These are phyloP conservation scores for Xylota sylvarum DNA, from an alignment of 2,888 invertebrate species.

Conservation along the genomic window DNA sequence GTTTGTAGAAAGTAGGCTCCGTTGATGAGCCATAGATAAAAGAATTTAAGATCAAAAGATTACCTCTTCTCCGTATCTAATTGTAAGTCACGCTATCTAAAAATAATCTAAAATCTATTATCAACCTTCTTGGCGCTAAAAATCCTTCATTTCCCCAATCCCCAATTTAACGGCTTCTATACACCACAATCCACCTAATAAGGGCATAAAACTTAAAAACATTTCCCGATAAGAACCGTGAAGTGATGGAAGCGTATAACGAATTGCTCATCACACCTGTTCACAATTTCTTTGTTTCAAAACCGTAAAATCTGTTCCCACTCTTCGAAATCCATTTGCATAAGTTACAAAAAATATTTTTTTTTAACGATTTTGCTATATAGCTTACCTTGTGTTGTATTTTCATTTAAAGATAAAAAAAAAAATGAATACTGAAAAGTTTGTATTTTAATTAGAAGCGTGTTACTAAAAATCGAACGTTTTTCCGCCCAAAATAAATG, in stretches of 20 bases:
- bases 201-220: constrained; percentile 30
- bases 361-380: constrained; percentile 22
- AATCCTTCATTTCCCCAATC: constrained; percentile 26
- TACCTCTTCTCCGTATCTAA: neutral
- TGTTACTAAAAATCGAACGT: constrained; percentile 49
- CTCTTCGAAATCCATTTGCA: constrained; percentile 47
- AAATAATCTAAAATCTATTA: neutral
- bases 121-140: constrained; percentile 26
- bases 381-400: constrained; percentile 1
- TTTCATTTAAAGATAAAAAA: constrained; percentile 13
- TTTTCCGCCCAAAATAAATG: constrained; percentile 51
- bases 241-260: constrained; percentile 39
- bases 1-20: too few species aligned
- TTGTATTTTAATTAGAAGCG: constrained; percentile 68
- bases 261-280: constrained; percentile 67
- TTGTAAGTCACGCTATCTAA: neutral
- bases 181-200: constrained; percentile 19
- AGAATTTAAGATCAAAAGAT: neutral
- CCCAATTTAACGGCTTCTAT: constrained; percentile 10
- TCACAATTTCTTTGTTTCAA: constrained; percentile 31
- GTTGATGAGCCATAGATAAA: too few species aligned
- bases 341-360: constrained; percentile 36
- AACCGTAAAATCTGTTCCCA: constrained; percentile 65
- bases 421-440: constrained; percentile 1
- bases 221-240: constrained; percentile 19